Base-by-base conservation (phyloP, 1,140 invertebrate genomes). In the Pseudachorutes palmiensis region DNA sequence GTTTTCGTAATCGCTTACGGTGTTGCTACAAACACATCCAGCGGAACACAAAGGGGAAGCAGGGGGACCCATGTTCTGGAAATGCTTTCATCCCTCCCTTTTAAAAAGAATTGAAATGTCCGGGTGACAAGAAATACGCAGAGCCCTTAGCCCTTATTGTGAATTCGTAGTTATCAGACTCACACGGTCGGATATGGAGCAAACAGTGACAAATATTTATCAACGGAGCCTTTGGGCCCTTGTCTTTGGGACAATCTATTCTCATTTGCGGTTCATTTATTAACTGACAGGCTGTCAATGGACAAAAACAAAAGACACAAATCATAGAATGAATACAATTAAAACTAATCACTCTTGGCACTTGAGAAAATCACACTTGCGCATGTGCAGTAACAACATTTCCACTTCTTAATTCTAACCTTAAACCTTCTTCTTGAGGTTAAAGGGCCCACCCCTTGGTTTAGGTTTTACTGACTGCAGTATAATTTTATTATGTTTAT, bases 191-290 rank as follows among this genome's bases (percentile, higher is more conserved):
- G 24, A 55, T 14, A 14, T 14, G 24, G 12, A 24, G 24, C 12
- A 65, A 70, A 70, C 68, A 70, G 61, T 70, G 45, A 63, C 59
- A 66, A 70, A 70, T 70, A 70, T 70, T 70, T 70, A 70, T 70
- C 64, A 70, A 70, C 64, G 51, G 59, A 33, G 65, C 57, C n/a
- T n/a, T 65, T 60, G 30, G 19, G 62, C 59, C 58, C 30, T 29
- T 65, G 63, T 69, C 24, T 55, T 45, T 45, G 9, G 19, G 19
- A 45, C 62, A 69, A 69, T 70, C 66, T 59, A 66, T 63, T 70
- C 68, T 70, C 68, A 70, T 70, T 70, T 70, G 67, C 41, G 67
- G 67, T 69, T 55, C 31, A 69, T 65, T 68, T 55, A 64, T 55
- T 19, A 45, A 45, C 36, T 45, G 36, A 45, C 9, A 45, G 36